phyloP scores from a whole-genome alignment of 2,797 vertebrate species.

The Allobates femoralis region DNA sequence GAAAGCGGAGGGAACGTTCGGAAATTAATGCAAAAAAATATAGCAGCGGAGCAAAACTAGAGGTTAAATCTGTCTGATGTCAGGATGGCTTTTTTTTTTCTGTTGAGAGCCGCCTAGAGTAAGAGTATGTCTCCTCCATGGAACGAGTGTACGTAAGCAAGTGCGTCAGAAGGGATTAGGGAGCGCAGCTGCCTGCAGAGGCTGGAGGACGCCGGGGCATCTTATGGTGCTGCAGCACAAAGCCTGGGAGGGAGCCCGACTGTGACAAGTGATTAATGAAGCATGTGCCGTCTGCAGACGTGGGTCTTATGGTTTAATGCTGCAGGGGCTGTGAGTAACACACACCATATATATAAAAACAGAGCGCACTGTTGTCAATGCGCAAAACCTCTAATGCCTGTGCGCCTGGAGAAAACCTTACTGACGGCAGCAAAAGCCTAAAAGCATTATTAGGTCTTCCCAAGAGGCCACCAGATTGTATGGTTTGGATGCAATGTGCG shows the following conservation, averaged over 20 bases:
- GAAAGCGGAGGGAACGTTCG: not conserved
- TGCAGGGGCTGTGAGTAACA: slow-evolving; percentile 38
- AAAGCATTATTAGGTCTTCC: too few relatives aligned
- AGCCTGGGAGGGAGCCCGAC: slow-evolving; percentile 47
- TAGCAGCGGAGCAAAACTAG: slow-evolving; percentile 14
- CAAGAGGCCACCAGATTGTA: too few relatives aligned
- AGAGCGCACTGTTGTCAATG: not conserved
- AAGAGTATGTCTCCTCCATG: slow-evolving; percentile 38
- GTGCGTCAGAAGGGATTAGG: slow-evolving; percentile 62
- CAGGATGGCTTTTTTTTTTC: slow-evolving; percentile 10
- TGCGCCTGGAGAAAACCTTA: not conserved
- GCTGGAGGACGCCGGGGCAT: slow-evolving; percentile 45
- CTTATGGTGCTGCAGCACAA: slow-evolving; percentile 34
- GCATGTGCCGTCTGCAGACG: slow-evolving; percentile 42
- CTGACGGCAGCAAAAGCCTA: too few relatives aligned
- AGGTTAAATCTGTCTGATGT: slow-evolving; percentile 51
- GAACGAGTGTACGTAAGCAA: slow-evolving; percentile 58
- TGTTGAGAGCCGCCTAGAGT: slow-evolving; percentile 47
- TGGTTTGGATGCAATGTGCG: too few relatives aligned
- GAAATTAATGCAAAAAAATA: slow-evolving; percentile 6
- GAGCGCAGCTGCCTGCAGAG: slow-evolving; percentile 61
- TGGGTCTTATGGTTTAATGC: slow-evolving; percentile 44
- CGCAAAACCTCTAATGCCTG: not conserved
- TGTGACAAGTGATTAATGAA: slow-evolving; percentile 61
- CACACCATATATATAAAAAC: slow-evolving; percentile 7